Conservation (phyloP, 2,888 invertebrate genomes). For the Pseudoips prasinana region DNA sequence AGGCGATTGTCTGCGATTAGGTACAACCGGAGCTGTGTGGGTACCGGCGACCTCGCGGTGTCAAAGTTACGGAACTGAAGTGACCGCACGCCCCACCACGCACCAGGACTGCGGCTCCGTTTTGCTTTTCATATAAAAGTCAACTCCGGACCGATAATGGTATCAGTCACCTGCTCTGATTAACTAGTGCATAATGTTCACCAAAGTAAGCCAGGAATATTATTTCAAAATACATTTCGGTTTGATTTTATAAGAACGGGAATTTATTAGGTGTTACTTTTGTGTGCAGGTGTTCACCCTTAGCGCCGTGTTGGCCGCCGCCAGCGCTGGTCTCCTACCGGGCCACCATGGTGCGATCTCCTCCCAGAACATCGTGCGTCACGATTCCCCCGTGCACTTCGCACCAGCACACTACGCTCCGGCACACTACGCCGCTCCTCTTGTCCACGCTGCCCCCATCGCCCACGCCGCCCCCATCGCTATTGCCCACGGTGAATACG, state of each 20-base stretch:
- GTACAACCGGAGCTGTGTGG: constrained; percentile 58
- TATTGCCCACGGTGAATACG: constrained; percentile 60
- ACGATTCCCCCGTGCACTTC: constrained; percentile 65
- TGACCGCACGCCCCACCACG: constrained; percentile 73
- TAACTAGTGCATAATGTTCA: constrained; percentile 79
- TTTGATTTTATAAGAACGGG: constrained; percentile 5
- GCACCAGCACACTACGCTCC: constrained; percentile 52
- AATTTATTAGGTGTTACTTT: constrained; percentile 8
- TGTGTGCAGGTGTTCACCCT: constrained; percentile 63
- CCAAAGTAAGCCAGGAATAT: constrained; percentile 65
- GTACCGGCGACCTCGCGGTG: constrained; percentile 72
- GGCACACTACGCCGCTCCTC: constrained; percentile 51
- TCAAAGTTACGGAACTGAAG: constrained; percentile 80
- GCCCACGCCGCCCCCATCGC: constrained; percentile 51
- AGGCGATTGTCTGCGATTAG: constrained; percentile 52
- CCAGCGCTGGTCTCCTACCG: constrained; percentile 79
- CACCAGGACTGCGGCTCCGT: constrained; percentile 64
- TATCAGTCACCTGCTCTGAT: constrained; percentile 79
- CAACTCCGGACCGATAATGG: constrained; percentile 66
- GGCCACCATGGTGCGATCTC: constrained; percentile 72
- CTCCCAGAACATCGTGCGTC: constrained; percentile 76
- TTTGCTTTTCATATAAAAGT: constrained; percentile 81
- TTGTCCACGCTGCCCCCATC: constrained; percentile 59
- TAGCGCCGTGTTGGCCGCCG: constrained; percentile 74
- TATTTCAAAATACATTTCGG: constrained; percentile 13